Evolutionary conservation across 2,888 invertebrate species (phyloP).

Genomic region (Mythimna albipuncta): DNA sequence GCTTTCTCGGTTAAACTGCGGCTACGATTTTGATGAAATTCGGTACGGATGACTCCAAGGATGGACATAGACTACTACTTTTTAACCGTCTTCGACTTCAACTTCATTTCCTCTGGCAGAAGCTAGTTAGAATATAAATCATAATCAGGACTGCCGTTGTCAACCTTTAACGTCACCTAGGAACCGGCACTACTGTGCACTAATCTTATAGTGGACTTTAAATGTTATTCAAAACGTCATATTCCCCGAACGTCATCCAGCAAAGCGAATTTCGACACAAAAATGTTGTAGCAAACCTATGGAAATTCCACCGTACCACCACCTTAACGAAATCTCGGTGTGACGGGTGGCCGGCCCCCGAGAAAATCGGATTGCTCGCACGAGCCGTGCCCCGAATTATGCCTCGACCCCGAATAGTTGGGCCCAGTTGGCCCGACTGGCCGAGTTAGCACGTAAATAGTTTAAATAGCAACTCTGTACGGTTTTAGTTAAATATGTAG

Average conservation of each 20-base stretch:
- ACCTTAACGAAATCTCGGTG: slow-evolving; percentile 68
- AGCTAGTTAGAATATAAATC: too few relatives aligned
- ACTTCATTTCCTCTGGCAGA: too few relatives aligned
- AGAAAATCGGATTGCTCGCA: slow-evolving; percentile 70
- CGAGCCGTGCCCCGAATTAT: slow-evolving; percentile 58
- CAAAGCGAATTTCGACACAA: slow-evolving; percentile 23
- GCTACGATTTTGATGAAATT: too few relatives aligned
- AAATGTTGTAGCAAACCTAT: slow-evolving; percentile 31
- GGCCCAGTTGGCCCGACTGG: slow-evolving; percentile 38
- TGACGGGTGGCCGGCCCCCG: slow-evolving; percentile 57
- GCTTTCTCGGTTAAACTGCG: too few relatives aligned
- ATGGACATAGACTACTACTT: too few relatives aligned
- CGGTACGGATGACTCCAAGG: too few relatives aligned
- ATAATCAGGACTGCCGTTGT: neutral
- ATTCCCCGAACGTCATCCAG: neutral
- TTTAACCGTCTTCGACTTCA: too few relatives aligned
- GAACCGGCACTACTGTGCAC: neutral
- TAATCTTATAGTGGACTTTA: neutral
- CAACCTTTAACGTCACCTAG: neutral
- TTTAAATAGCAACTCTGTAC: slow-evolving; percentile 60
- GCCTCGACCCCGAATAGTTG: slow-evolving; percentile 60
- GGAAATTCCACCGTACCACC: slow-evolving; percentile 45
- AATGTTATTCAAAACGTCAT: neutral
- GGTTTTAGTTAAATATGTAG: slow-evolving; percentile 45
- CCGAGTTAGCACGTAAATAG: slow-evolving; percentile 62